Evolutionary conservation across 92 coral and sea anemone genomes (phyloP).

Genomic region (Galaxea fascicularis): DNA sequence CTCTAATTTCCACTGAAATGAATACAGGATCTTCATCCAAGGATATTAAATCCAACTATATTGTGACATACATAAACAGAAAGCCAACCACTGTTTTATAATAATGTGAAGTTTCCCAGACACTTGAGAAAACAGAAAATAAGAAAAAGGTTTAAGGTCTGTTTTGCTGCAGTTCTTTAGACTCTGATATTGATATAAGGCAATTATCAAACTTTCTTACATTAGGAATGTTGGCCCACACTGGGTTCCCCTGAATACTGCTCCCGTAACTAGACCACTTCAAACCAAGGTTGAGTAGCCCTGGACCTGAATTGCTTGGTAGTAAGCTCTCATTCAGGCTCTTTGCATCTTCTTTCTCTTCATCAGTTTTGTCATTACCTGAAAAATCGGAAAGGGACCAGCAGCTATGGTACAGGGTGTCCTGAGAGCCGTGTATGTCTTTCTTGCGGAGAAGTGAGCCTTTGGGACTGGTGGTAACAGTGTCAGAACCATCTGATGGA

Average conservation of each 20-base stretch:
- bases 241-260: constrained; percentile 57
- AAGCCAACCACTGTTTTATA: too few species aligned
- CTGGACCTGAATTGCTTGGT: constrained; percentile 77
- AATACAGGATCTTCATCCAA: too few species aligned
- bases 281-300: constrained; percentile 81
- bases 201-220: constrained; percentile 34
- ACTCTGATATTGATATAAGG: too few species aligned
- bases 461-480: constrained; percentile 31
- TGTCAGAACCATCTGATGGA: constrained; percentile 20
- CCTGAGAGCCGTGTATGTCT: constrained; percentile 88
- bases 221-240: constrained; percentile 86
- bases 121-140: too few species aligned
- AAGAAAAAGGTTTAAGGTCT: too few species aligned
- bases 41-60: too few species aligned
- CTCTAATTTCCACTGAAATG: too few species aligned
- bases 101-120: too few species aligned
- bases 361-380: constrained; percentile 50
- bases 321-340: constrained; percentile 81
- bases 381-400: constrained; percentile 91
- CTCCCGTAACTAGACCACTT: constrained; percentile 78
- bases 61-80: too few species aligned
- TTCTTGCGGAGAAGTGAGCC: constrained; percentile 54
- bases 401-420: constrained; percentile 96
- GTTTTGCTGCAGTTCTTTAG: too few species aligned
- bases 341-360: constrained; percentile 77